Base-by-base conservation (phyloP, 2,888 invertebrate species). In the Teleogryllus oceanicus region DNA sequence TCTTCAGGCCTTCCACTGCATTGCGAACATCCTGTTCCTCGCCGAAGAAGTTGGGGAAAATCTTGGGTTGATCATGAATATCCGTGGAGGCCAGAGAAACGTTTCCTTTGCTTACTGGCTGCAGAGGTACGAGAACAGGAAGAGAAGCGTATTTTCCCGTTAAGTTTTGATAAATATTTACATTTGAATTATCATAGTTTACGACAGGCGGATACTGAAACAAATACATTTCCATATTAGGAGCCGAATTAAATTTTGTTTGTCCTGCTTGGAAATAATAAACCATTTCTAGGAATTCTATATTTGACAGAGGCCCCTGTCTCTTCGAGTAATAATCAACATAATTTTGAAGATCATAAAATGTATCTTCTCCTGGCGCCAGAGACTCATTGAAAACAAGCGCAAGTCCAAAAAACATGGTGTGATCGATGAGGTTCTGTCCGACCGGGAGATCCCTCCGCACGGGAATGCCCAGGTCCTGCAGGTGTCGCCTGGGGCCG, bases 401-500 rank as follows among this genome's bases (percentile, higher is more conserved):
- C 8, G 62, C 16, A 1, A 18, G 62, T 62, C 62, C 62, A 8
- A 62, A n/a, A 62, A 18, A 62, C n/a, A n/a, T n/a, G 13, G 62
- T 95, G 86, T 96, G 96, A 87, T 96, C 96, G 87, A 96, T 96
- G 74, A 96, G 88, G 86, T 96, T 96, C 85, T 91, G 90, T 0
- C 96, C 96, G 0, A 96, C 96, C 2, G 95, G 95, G 62, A 92
- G 90, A 87, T 95, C 92, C 50, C 91, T 91, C 8, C 96, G 89
- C 74, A 94, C 91, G 13, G 92, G 90, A 78, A 96, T 90, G 0
- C 93, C 93, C 13, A 93, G 89, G 83, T 94, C 91, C 82, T 89
- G 86, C 8, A 96, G 88, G 85, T 96, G 94, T n/a, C 90, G 86
- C 37, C 88, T 89, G 0, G 95, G 94, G 2, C 96, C 96, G 3